phyloP scores from a whole-genome alignment of 1,140 invertebrate species.

The Chironomus striatipennis region DNA sequence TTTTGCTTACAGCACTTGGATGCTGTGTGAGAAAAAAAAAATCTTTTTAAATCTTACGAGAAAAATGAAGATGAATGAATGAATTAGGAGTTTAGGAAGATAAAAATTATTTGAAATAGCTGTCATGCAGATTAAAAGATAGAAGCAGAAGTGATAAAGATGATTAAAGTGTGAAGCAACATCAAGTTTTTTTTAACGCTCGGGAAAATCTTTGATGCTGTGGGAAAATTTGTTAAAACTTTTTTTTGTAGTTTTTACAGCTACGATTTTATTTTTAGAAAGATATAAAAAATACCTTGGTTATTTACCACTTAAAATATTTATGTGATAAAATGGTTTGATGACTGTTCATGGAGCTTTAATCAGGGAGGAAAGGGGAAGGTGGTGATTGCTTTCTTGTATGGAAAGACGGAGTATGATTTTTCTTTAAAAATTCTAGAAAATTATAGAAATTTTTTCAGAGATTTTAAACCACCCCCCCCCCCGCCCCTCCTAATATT shows the following conservation, averaged over 20 bases:
- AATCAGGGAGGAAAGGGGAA: no score
- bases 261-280: background rate
- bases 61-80: background rate
- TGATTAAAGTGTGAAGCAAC: slow-evolving; percentile 5
- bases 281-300: no score
- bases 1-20: background rate
- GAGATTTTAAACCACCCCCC: no score
- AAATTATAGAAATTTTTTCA: no score
- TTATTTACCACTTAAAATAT: no score
- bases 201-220: background rate
- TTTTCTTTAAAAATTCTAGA: no score
- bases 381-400: no score
- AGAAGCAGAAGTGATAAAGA: background rate
- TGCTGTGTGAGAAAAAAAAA: background rate
- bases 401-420: no score
- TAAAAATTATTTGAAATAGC: background rate
- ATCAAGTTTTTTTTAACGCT: background rate
- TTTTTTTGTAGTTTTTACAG: background rate
- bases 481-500: no score
- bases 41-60: background rate
- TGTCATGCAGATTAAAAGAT: background rate
- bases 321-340: no score
- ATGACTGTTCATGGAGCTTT: no score
- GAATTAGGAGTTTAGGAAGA: background rate
- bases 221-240: background rate